A percentile compares a stretch with the other conserved stretches of the same genome.
Evolutionary conservation across 92 coral and sea anemone species (phyloP).

Genomic region (Blastomussa wellsi): DNA sequence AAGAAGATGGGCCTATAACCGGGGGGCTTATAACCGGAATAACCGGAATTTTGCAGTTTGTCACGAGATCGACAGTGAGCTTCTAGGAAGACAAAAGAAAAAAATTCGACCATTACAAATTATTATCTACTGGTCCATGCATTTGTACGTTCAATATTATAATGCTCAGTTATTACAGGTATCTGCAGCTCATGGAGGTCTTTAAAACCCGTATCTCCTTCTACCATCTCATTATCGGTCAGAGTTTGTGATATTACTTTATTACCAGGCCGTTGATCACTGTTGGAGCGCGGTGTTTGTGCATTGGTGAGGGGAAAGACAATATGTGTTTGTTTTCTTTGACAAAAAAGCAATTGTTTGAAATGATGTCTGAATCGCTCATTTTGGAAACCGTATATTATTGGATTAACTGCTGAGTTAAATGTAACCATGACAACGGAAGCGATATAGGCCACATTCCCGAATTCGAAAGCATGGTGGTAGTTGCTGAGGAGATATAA

Average conservation of each 20-base stretch:
- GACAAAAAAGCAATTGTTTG: background rate
- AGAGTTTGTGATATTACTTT: background rate
- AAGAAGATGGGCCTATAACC: no score
- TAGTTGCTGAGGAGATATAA: slow-evolving; percentile 51
- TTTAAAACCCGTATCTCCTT: background rate
- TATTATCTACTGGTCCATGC: background rate
- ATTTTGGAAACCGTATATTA: slow-evolving; percentile 63
- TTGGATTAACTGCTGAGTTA: slow-evolving; percentile 72
- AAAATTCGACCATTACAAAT: no score
- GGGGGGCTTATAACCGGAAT: no score
- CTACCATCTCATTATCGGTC: background rate
- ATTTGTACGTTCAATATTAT: background rate
- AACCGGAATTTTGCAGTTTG: no score
- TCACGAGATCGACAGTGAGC: no score
- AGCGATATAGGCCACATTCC: slow-evolving; percentile 46
- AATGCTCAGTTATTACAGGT: background rate
- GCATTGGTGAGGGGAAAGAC: slow-evolving; percentile 9
- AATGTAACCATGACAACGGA: slow-evolving; percentile 72
- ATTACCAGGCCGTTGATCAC: background rate
- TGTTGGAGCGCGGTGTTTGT: background rate
- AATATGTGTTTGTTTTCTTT: background rate
- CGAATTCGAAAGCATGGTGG: slow-evolving; percentile 34
- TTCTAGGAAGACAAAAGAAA: background rate
- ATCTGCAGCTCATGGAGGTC: background rate
- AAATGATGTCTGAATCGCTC: slow-evolving; percentile 51